Conservation (phyloP, 2,888 invertebrate species). For the Plebejus anna region DNA sequence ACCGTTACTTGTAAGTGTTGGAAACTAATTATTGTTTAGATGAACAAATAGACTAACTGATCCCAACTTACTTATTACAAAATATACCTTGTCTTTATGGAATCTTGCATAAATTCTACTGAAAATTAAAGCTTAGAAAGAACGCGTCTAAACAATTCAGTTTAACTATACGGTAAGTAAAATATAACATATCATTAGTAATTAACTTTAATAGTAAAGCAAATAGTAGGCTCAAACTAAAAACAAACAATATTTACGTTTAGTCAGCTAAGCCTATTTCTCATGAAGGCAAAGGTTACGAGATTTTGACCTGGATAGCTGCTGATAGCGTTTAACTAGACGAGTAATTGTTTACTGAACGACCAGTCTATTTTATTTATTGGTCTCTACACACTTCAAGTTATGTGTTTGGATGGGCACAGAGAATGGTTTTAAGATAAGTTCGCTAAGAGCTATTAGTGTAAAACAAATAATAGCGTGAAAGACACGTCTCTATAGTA, state of each 20-base stretch:
- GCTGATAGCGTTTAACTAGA: constrained; percentile 73
- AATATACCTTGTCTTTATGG: too few species aligned
- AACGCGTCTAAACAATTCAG: too few species aligned
- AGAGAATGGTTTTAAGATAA: background rate
- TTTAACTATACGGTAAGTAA: too few species aligned
- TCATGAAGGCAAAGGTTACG: constrained; percentile 73
- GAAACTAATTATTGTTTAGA: background rate
- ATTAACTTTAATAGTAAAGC: background rate
- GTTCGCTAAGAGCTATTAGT: background rate
- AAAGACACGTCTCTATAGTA: too few species aligned
- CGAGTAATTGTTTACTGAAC: constrained; percentile 73
- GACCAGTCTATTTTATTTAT: constrained; percentile 72
- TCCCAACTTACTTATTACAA: too few species aligned
- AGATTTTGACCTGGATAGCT: constrained; percentile 74
- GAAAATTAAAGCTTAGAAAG: too few species aligned
- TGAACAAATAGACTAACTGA: too few species aligned
- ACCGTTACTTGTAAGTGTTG: background rate
- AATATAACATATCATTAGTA: too few species aligned
- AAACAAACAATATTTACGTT: constrained; percentile 44
- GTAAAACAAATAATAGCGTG: too few species aligned
- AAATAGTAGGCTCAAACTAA: constrained; percentile 33
- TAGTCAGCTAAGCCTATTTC: constrained; percentile 50
- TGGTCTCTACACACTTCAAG: constrained; percentile 65
- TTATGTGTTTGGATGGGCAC: constrained; percentile 50
- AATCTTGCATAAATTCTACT: too few species aligned